Conservation (phyloP, 1,140 invertebrate species). For the Batillaria attramentaria region DNA sequence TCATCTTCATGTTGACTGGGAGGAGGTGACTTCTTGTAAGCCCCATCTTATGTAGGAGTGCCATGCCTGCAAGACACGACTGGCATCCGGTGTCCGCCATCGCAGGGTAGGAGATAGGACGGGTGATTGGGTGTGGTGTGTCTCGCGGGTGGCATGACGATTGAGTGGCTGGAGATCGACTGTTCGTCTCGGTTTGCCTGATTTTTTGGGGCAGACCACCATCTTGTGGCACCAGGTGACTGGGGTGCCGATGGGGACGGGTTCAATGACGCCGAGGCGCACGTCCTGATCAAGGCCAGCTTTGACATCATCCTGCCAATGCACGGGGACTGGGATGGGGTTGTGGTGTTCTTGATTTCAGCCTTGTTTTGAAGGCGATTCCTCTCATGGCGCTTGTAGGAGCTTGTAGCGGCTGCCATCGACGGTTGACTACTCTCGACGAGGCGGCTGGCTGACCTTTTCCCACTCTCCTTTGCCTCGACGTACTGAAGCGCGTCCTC, state of each 20-base stretch:
- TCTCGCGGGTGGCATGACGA: slow-evolving; percentile 36
- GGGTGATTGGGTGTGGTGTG: slow-evolving; percentile 44
- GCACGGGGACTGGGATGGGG: slow-evolving; percentile 43
- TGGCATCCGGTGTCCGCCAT: no score
- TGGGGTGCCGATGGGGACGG: slow-evolving; percentile 43
- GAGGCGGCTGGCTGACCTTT: slow-evolving; percentile 27
- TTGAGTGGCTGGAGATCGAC: slow-evolving; percentile 49
- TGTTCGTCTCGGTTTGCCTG: slow-evolving; percentile 42
- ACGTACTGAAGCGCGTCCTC: slow-evolving; percentile 20
- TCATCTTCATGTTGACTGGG: no score
- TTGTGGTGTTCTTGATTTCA: no score
- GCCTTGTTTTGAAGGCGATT: neutral
- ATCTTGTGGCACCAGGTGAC: slow-evolving; percentile 50
- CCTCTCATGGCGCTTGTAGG: neutral
- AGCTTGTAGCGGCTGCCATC: slow-evolving; percentile 21
- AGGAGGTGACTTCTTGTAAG: no score
- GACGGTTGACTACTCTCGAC: neutral
- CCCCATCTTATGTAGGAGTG: no score
- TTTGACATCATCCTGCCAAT: slow-evolving; percentile 47
- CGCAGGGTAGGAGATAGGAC: no score
- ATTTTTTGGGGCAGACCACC: slow-evolving; percentile 47
- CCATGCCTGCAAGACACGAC: no score
- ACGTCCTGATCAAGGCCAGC: slow-evolving; percentile 46
- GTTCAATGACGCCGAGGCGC: slow-evolving; percentile 46
- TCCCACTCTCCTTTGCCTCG: slow-evolving; percentile 36